These are phyloP conservation scores for Dione vanillae DNA, from an alignment of 2,888 invertebrate species.

Conservation along the genomic window DNA sequence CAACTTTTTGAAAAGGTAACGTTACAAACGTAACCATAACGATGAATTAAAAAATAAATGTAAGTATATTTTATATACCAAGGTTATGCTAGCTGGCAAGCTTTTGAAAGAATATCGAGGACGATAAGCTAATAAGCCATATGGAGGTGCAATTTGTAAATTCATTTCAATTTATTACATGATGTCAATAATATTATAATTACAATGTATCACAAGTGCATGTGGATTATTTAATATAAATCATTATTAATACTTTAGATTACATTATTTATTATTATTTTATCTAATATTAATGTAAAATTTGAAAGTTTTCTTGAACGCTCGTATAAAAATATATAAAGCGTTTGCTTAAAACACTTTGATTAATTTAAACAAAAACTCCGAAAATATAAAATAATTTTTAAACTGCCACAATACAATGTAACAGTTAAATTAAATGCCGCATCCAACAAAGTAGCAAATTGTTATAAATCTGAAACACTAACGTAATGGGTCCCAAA, in stretches of 20 bases:
- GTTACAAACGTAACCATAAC: not conserved
- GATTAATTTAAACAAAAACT: too few relatives aligned
- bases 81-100: constrained; percentile 53
- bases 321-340: too few relatives aligned
- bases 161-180: not conserved
- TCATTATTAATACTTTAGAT: too few relatives aligned
- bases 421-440: constrained; percentile 34
- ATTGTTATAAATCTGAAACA: constrained; percentile 40
- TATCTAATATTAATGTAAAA: too few relatives aligned
- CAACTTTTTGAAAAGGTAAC: too few relatives aligned
- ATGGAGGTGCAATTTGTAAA: not conserved
- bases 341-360: too few relatives aligned
- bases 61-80: constrained; percentile 46
- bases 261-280: too few relatives aligned
- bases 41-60: not conserved
- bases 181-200: too few relatives aligned
- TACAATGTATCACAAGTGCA: not conserved
- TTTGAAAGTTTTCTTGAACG: too few relatives aligned
- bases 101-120: constrained; percentile 55
- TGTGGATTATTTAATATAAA: not conserved
- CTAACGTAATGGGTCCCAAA: constrained; percentile 63
- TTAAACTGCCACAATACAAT: not conserved
- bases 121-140: not conserved
- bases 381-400: not conserved
- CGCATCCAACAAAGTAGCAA: constrained; percentile 46